phyloP scores from a whole-genome alignment of 2,113 vertebrate genomes.

The Ifrita kowaldi region DNA sequence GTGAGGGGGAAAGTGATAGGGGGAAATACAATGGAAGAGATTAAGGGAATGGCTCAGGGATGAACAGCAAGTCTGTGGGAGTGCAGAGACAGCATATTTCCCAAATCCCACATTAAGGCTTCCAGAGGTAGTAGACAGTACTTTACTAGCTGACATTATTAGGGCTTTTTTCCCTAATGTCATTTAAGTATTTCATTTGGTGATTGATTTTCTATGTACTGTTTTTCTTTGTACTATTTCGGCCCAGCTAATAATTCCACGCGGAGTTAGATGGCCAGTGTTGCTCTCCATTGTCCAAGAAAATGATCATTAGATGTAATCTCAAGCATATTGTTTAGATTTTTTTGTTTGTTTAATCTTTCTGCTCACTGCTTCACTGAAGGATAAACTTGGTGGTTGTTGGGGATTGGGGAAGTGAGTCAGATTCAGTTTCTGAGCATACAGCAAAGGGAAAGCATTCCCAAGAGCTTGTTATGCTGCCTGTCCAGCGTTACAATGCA shows the following conservation, averaged over 20 bases:
- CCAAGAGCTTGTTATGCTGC: slow-evolving; percentile 26
- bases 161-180: fast-evolving
- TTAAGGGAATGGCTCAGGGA: not conserved
- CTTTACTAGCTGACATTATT: not conserved
- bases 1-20: not conserved
- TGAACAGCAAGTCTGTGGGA: not conserved
- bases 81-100: not conserved
- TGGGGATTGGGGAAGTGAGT: slow-evolving; percentile 26
- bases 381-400: not conserved
- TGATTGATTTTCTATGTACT: not conserved
- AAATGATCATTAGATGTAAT: not conserved
- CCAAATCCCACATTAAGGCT: not conserved
- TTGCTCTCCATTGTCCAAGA: not conserved
- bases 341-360: slow-evolving; percentile 9
- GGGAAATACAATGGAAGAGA: not conserved
- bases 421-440: slow-evolving; percentile 15
- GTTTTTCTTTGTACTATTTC: not conserved
- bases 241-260: not conserved
- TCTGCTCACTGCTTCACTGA: not conserved
- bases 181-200: not conserved
- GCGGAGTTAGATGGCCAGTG: not conserved
- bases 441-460: slow-evolving; percentile 18
- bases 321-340: not conserved
- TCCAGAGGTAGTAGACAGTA: not conserved
- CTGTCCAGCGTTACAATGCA: not conserved